Percentiles rank a stretch among this genome's conserved stretches.
Evolutionary conservation across 2,113 vertebrate species (phyloP).

Genomic region (Sturnus vulgaris): DNA sequence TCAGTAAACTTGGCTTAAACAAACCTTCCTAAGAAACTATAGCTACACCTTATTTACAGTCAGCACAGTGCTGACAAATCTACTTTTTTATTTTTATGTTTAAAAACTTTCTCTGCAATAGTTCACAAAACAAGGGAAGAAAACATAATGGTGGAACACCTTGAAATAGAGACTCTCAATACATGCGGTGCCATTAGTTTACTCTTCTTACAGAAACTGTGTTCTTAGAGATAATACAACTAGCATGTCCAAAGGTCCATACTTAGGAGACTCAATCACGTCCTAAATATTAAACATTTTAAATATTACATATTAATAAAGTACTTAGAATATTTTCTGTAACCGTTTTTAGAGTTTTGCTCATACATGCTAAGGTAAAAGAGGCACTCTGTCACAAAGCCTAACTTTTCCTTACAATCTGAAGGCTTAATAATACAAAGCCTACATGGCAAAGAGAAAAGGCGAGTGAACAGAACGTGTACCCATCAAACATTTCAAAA

Average conservation of each 20-base stretch:
- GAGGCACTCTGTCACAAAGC: neutral
- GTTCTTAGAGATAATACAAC: neutral
- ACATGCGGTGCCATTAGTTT: neutral
- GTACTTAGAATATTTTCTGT: neutral
- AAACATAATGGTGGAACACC: neutral
- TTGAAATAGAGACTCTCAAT: neutral
- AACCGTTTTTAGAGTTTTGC: neutral
- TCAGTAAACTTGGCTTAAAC: neutral
- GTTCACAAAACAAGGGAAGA: neutral
- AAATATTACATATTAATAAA: neutral
- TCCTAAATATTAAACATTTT: neutral
- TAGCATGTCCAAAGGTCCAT: neutral
- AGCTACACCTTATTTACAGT: neutral
- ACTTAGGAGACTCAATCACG: neutral
- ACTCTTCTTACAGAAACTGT: neutral
- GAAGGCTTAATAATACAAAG: neutral
- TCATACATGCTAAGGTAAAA: neutral
- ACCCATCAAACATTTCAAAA: neutral
- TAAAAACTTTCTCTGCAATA: neutral
- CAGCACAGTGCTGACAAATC: neutral
- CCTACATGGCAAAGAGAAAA: neutral
- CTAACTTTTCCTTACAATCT: neutral
- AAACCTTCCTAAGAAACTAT: neutral
- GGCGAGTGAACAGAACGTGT: neutral
- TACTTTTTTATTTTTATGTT: neutral